phyloP scores from a whole-genome alignment of 23 tunicate species.

The Styela plicata region DNA sequence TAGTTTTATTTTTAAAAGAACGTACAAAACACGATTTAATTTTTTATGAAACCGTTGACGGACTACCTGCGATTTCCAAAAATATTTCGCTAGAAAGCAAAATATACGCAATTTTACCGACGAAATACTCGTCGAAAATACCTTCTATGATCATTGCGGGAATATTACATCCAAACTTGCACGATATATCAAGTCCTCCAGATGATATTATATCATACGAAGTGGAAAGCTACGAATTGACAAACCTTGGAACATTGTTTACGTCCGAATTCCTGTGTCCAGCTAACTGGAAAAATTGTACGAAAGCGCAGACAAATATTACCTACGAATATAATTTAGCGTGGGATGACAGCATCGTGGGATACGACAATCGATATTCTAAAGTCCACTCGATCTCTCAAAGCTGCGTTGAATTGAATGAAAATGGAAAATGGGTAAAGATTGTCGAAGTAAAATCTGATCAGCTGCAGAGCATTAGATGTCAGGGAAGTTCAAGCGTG shows the following conservation, averaged over 20 bases:
- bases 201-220: background rate
- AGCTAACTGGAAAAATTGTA: background rate
- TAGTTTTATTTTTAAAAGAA: background rate
- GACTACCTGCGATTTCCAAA: background rate
- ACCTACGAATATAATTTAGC: background rate
- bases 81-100: background rate
- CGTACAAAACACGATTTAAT: background rate
- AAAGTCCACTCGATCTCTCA: background rate
- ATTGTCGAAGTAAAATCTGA: background rate
- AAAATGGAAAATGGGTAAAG: background rate
- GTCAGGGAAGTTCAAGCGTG: background rate
- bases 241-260: background rate
- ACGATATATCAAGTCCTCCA: background rate
- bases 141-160: background rate
- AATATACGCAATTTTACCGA: background rate
- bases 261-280: background rate
- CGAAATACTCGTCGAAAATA: background rate
- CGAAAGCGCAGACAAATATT: background rate
- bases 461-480: background rate
- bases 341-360: background rate
- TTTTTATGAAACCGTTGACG: background rate
- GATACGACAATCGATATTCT: background rate
- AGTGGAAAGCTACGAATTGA: background rate
- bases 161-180: background rate
- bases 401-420: background rate